A percentile compares a stretch with the other conserved stretches of the same genome.
phyloP scores from a whole-genome alignment of 1,140 invertebrate genomes.

The Ericerus pela region DNA sequence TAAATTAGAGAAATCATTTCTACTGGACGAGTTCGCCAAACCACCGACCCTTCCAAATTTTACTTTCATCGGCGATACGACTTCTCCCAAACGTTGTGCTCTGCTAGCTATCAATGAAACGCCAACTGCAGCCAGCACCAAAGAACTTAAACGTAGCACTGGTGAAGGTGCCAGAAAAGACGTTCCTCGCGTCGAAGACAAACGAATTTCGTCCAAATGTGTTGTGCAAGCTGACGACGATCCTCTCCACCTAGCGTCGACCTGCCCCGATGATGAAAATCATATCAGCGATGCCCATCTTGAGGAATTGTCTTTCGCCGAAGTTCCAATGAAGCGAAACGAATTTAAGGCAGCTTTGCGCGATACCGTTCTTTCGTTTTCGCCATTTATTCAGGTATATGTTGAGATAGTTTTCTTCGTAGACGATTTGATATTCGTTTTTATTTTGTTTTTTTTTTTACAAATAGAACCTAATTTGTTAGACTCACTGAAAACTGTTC shows the following conservation, averaged over 20 bases:
- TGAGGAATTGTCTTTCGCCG: neutral
- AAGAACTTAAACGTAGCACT: conserved; percentile 25
- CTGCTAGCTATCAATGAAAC: neutral
- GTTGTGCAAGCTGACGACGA: neutral
- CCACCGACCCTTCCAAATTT: conserved; percentile 26
- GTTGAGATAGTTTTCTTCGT: conserved; percentile 42
- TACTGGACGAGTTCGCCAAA: conserved; percentile 58
- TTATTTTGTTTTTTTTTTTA: conserved; percentile 73
- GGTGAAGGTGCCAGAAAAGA: neutral
- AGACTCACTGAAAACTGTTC: too few relatives aligned
- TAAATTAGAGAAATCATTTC: conserved; percentile 76
- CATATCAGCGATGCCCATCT: neutral
- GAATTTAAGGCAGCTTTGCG: neutral
- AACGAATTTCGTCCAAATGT: neutral
- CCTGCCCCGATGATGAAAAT: neutral
- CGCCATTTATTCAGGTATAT: neutral
- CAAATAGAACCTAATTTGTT: too few relatives aligned
- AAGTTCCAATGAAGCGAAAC: neutral
- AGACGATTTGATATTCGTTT: conserved; percentile 56
- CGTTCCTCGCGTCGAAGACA: neutral
- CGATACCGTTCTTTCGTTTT: conserved; percentile 1
- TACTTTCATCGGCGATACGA: neutral
- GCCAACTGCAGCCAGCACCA: conserved; percentile 25
- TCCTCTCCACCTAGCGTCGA: neutral
- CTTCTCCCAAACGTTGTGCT: neutral